phyloP scores from a whole-genome alignment of 2,888 invertebrate genomes.

The Pilophorus perplexus region DNA sequence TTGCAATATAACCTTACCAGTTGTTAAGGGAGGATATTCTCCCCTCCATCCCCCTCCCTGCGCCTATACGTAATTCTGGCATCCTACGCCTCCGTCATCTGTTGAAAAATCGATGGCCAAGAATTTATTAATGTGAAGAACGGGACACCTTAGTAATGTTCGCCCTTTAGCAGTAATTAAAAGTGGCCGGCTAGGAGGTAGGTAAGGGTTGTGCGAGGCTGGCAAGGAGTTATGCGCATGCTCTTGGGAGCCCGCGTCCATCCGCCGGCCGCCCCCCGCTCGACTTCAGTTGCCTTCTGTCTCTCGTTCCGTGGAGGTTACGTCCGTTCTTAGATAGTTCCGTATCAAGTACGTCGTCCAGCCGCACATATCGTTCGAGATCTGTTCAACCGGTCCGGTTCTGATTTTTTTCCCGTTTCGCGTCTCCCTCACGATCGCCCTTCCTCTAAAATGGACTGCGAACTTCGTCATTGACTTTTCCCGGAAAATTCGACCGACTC shows the following conservation, averaged over 20 bases:
- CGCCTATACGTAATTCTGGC: too few species aligned
- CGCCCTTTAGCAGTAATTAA: slow-evolving; percentile 27
- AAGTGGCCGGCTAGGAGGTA: slow-evolving; percentile 8
- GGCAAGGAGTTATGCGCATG: slow-evolving; percentile 6
- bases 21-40: too few species aligned
- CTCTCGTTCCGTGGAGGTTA: neutral
- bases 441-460: neutral
- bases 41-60: neutral
- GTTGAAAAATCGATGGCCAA: slow-evolving; percentile 8
- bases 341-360: slow-evolving; percentile 1
- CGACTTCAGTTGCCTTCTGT: slow-evolving; percentile 9
- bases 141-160: slow-evolving; percentile 4
- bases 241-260: neutral
- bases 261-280: slow-evolving; percentile 13
- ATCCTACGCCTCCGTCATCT: neutral
- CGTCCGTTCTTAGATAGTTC: neutral
- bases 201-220: neutral
- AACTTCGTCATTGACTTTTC: slow-evolving; percentile 16
- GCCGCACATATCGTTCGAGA: neutral
- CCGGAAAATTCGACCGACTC: too few species aligned
- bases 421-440: neutral
- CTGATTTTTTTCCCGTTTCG: neutral
- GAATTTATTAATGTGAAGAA: slow-evolving; percentile 15
- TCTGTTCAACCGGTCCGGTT: neutral
- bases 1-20: too few species aligned